Conservation (phyloP, 2,888 invertebrate genomes). For the Dicyrtomina minuta region DNA sequence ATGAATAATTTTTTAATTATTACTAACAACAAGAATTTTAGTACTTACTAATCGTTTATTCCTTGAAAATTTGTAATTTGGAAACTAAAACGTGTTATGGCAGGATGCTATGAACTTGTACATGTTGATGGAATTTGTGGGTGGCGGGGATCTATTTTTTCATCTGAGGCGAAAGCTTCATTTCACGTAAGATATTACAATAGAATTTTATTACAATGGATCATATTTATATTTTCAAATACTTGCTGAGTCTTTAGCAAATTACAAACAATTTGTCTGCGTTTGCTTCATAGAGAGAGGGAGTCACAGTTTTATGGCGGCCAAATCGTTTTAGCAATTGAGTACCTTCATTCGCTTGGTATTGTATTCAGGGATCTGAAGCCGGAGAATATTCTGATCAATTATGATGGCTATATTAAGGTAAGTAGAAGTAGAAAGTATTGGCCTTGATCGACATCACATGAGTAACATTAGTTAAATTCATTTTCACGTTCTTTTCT, state of each 20-base stretch:
- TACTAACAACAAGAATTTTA: too few species aligned
- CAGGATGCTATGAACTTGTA: constrained; percentile 28
- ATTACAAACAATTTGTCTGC: neutral
- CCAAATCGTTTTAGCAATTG: constrained; percentile 23
- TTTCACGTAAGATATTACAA: constrained; percentile 23
- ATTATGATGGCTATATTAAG: constrained; percentile 29
- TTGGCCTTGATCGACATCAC: neutral
- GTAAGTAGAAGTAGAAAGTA: constrained; percentile 13
- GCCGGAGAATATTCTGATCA: constrained; percentile 26
- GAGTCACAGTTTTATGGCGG: constrained; percentile 29
- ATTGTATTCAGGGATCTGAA: constrained; percentile 27
- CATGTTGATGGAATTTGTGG: constrained; percentile 20
- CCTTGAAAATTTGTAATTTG: too few species aligned
- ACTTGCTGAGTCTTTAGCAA: neutral
- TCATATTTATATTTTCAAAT: neutral
- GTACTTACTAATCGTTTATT: too few species aligned
- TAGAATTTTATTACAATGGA: too few species aligned
- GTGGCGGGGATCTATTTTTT: constrained; percentile 27
- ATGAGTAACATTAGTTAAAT: neutral
- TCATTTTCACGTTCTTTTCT: too few species aligned
- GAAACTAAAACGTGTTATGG: too few species aligned
- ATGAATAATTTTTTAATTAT: too few species aligned
- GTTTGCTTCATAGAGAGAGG: constrained; percentile 13
- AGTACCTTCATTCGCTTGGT: constrained; percentile 24
- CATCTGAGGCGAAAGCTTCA: constrained; percentile 7